Evolutionary conservation across 1,140 invertebrate genomes (phyloP), one percentile per base, ranked within the genome.

Genomic region (Harlomillsia oculata): DNA sequence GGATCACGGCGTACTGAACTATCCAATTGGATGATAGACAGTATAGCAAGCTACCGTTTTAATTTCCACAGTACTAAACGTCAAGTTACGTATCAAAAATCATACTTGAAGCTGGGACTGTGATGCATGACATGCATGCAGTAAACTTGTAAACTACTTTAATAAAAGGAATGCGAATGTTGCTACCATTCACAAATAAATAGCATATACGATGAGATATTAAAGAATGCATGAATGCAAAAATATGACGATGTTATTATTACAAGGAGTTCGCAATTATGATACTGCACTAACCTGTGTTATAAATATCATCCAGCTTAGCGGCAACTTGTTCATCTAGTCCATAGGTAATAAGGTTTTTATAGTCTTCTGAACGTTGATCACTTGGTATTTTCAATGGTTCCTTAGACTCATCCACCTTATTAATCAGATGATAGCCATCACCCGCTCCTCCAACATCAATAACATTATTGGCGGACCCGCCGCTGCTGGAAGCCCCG

Each of bases 271-370:
- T n/a, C n/a, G n/a, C n/a, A n/a, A n/a, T n/a, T n/a, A n/a, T n/a
- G n/a, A n/a, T n/a, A n/a, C n/a, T n/a, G n/a, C n/a, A n/a, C n/a
- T n/a, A 72, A 78, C 79, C 91, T 74, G 90, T 93, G 80, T 89
- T 89, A 77, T 95, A 96, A 74, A 97, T 95, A 79, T 93, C 89
- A 74, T 95, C 89, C 68, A 97, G 80, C 78, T 95, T 94, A 66
- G 80, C 82, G 64, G 91, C 89, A 69, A 94, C 90, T 79, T 89
- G 90, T 72, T 85, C 83, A 76, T 92, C 87, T 71, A 96, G 81
- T 71, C 64, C 64, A 41, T 62, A 65, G 14, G 49, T 28, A 48
- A 65, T 57, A 20, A 65, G 58, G 29, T 62, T 60, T 25, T 58
- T 44, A 43, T 59, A 65, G 29, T 65, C 64, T 14, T 37, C 53